Percentiles rank a stretch among this genome's conserved stretches.
These are phyloP conservation scores for Tuberolachnus salignus DNA, from an alignment of 2,888 invertebrate genomes.

Conservation along the genomic window DNA sequence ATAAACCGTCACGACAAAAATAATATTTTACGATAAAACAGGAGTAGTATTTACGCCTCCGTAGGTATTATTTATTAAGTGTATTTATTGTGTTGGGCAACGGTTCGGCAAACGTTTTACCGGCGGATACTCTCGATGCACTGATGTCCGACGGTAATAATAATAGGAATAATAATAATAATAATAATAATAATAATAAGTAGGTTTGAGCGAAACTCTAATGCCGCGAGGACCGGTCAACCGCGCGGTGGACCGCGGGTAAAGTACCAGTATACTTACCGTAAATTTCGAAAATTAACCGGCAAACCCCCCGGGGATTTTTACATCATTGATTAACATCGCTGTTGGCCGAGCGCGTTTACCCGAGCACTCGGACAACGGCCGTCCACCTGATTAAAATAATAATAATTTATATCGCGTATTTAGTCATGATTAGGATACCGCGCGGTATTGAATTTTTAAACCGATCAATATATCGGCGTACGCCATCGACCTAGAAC, in stretches of 20 bases:
- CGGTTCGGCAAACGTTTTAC: too few species aligned
- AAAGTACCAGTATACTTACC: background rate
- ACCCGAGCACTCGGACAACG: conserved; percentile 4
- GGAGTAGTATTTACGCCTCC: too few species aligned
- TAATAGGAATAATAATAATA: background rate
- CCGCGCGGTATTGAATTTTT: conserved; percentile 32
- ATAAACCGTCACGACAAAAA: too few species aligned
- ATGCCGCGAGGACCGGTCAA: background rate
- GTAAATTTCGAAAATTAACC: conserved; percentile 30
- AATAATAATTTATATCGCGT: conserved; percentile 7
- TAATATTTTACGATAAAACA: too few species aligned
- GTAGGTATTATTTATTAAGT: too few species aligned
- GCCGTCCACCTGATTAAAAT: conserved; percentile 34
- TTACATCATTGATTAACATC: conserved; percentile 39
- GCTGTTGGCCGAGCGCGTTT: conserved; percentile 29
- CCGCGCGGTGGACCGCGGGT: background rate
- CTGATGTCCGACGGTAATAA: too few species aligned
- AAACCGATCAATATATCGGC: conserved; percentile 13
- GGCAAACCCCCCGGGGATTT: conserved; percentile 13
- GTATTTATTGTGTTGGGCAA: too few species aligned
- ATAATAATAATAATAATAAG: conserved; percentile 11
- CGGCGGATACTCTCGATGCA: conserved; percentile 1
- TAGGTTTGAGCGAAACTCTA: too few species aligned
- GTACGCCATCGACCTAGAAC: too few species aligned
- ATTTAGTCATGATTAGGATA: conserved; percentile 14